Evolutionary conservation across 2,797 vertebrate genomes (phyloP).

Genomic region (Sebastes trivittatus): DNA sequence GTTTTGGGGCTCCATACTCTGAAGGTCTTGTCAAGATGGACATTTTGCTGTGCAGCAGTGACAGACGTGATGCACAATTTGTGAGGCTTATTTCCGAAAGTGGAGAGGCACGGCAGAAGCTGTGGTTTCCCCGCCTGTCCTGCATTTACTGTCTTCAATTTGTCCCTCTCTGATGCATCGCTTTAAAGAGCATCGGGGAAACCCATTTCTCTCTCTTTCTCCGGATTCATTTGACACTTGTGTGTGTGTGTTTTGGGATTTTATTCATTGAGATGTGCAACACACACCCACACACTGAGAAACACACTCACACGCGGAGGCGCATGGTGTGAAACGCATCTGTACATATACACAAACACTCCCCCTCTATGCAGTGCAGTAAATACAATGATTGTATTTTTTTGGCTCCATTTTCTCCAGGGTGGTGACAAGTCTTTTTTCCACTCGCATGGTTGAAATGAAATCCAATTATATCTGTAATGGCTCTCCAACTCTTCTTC

Average conservation of each 20-base stretch:
- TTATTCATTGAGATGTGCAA: slow-evolving; percentile 35
- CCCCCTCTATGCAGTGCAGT: slow-evolving; percentile 42
- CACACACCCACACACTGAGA: slow-evolving; percentile 33
- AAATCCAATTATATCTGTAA: slow-evolving; percentile 81
- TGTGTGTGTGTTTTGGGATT: slow-evolving; percentile 44
- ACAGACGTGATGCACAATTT: slow-evolving; percentile 19
- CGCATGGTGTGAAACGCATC: slow-evolving; percentile 5
- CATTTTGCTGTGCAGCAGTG: background rate
- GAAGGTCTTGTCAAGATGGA: slow-evolving; percentile 8
- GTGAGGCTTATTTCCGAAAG: slow-evolving; percentile 13
- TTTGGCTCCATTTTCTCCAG: slow-evolving; percentile 63
- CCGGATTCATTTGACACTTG: slow-evolving; percentile 53
- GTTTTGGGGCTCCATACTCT: background rate
- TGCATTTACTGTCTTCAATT: slow-evolving; percentile 32
- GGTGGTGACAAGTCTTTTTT: slow-evolving; percentile 70
- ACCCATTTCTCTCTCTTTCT: slow-evolving; percentile 34
- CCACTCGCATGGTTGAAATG: slow-evolving; percentile 76
- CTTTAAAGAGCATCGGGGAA: slow-evolving; percentile 47
- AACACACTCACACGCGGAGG: background rate
- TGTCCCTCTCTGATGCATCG: slow-evolving; percentile 29
- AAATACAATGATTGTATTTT: slow-evolving; percentile 68
- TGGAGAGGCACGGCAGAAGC: slow-evolving; percentile 7
- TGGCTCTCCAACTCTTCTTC: slow-evolving; percentile 71
- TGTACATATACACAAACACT: slow-evolving; percentile 26
- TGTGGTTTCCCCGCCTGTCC: slow-evolving; percentile 8